Percentiles rank a stretch among this genome's conserved stretches.
These are phyloP conservation scores for Sebastes hubbsi DNA, from an alignment of 2,797 vertebrate species.

Conservation along the genomic window DNA sequence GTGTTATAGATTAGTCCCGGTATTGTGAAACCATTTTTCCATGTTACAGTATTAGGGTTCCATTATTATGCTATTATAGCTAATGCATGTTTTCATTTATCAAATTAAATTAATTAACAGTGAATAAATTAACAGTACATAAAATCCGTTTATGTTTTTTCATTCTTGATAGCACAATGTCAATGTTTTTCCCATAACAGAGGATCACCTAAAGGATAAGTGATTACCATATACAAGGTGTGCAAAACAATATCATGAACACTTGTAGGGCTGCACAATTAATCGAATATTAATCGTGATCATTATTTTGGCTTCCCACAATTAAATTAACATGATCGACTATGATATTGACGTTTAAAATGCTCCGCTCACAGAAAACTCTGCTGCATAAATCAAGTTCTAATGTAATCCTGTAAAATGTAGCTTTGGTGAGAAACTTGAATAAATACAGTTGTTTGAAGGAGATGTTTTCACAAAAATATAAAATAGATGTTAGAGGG, in stretches of 20 bases:
- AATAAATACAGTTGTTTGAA: too few species aligned
- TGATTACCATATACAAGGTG: not conserved
- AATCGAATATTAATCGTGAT: too few species aligned
- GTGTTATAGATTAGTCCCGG: not conserved
- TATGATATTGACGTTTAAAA: too few species aligned
- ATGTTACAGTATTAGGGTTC: not conserved
- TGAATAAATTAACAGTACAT: not conserved
- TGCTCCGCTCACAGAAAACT: too few species aligned
- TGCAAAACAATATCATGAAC: not conserved
- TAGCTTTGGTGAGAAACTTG: too few species aligned
- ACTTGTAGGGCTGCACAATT: too few species aligned
- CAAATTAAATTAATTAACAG: not conserved
- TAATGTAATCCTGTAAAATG: too few species aligned
- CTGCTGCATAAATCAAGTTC: too few species aligned
- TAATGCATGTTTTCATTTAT: not conserved
- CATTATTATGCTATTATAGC: not conserved
- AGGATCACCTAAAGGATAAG: not conserved
- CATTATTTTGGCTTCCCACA: too few species aligned
- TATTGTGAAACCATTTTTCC: not conserved
- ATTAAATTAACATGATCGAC: too few species aligned
- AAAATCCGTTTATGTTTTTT: not conserved
- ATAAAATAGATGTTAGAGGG: too few species aligned
- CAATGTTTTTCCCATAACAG: not conserved
- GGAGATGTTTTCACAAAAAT: too few species aligned
- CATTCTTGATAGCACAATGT: not conserved